phyloP scores from a whole-genome alignment of 92 coral and sea anemone genomes.

The Montipora capitata region DNA sequence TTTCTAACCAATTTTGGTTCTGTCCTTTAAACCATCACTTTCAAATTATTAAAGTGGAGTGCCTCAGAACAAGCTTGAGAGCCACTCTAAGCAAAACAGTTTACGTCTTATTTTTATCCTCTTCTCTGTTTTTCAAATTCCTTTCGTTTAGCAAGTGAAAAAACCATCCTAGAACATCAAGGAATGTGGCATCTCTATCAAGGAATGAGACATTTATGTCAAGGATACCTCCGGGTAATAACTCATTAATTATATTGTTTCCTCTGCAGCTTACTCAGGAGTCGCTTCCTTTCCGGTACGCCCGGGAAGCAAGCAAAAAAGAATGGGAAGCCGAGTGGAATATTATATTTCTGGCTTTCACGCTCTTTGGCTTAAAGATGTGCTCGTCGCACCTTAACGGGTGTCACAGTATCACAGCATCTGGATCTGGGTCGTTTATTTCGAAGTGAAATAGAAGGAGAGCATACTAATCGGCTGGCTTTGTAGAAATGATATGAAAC shows the following conservation, averaged over 20 bases:
- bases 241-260: background rate
- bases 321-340: background rate
- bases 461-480: too few species aligned
- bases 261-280: background rate
- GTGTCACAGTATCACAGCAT: too few species aligned
- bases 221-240: constrained; percentile 93
- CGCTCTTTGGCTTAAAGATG: background rate
- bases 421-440: too few species aligned
- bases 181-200: constrained; percentile 98
- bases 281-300: background rate
- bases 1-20: too few species aligned
- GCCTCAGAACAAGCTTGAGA: too few species aligned
- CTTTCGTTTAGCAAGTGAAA: constrained; percentile 85
- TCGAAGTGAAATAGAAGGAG: too few species aligned
- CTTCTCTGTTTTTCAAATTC: background rate
- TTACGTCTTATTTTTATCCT: too few species aligned
- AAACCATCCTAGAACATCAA: constrained; percentile 96
- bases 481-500: background rate
- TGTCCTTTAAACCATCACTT: too few species aligned
- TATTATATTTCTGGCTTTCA: background rate
- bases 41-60: too few species aligned
- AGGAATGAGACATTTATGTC: constrained; percentile 97
- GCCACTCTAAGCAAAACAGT: too few species aligned
- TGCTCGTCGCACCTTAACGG: background rate
- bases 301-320: background rate